Conservation (phyloP, 2,113 vertebrate genomes). For the Barnardius zonarius region DNA sequence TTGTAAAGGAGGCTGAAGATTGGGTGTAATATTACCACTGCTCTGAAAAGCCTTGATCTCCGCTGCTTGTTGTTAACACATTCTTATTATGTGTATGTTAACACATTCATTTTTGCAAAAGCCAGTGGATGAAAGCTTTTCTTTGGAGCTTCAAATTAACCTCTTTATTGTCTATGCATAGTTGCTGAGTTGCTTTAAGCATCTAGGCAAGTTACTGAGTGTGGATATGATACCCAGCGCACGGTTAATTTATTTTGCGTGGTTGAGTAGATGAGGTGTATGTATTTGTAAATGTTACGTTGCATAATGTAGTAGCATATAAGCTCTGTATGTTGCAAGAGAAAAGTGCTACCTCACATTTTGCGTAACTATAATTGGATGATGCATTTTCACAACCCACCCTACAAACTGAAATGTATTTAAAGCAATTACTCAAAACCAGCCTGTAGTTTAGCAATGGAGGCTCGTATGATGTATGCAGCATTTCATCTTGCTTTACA, state of each 20-base stretch:
- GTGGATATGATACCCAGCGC: background rate
- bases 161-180: background rate
- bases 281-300: background rate
- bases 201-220: background rate
- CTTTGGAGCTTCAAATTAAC: background rate
- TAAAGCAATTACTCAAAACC: background rate
- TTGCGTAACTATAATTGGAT: background rate
- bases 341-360: background rate
- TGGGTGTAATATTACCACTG: background rate
- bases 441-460: background rate
- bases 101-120: background rate
- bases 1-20: background rate
- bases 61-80: background rate
- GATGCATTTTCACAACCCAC: background rate
- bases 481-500: background rate
- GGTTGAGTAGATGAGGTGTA: background rate
- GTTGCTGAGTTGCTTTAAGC: background rate
- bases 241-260: background rate
- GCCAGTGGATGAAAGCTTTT: background rate
- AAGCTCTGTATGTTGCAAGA: background rate
- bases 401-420: background rate
- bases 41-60: background rate
- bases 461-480: background rate
- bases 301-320: background rate
- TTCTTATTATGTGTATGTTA: background rate